Conservation (phyloP, 2,113 vertebrate species). For the Protobothrops mucrosquamatus region DNA sequence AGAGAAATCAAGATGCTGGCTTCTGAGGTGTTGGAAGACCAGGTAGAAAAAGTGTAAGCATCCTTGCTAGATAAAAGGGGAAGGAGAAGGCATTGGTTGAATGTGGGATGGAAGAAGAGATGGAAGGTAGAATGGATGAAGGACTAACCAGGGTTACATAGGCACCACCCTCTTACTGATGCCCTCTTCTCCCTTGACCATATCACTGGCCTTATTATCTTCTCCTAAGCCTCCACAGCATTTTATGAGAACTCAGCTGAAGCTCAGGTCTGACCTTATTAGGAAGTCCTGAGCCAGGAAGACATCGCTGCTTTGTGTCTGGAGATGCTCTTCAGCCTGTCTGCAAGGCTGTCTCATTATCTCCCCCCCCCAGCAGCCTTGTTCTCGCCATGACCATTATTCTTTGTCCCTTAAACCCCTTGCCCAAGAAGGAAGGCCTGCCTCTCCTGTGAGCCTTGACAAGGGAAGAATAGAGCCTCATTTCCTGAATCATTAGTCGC, state of each 20-base stretch:
- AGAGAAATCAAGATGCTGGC: not conserved
- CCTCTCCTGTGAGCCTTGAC: slow-evolving; percentile 20
- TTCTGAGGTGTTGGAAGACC: not conserved
- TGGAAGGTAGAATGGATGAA: not conserved
- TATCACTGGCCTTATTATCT: not conserved
- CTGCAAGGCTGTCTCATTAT: slow-evolving; percentile 29
- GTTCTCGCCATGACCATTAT: slow-evolving; percentile 7
- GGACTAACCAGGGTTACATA: not conserved
- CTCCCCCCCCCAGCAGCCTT: slow-evolving; percentile 28
- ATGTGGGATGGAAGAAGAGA: not conserved
- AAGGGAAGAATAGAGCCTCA: slow-evolving; percentile 12
- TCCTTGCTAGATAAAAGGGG: not conserved
- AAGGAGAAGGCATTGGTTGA: not conserved
- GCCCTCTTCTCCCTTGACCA: not conserved
- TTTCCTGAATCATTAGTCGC: slow-evolving; percentile 50
- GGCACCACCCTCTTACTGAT: not conserved
- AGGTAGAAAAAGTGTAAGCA: not conserved
- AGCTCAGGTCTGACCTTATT: not conserved
- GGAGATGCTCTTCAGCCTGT: slow-evolving; percentile 12
- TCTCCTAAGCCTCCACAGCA: not conserved
- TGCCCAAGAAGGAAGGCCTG: not conserved
- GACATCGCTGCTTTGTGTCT: not conserved
- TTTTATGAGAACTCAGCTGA: not conserved
- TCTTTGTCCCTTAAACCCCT: slow-evolving; percentile 28
- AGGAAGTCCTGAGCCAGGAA: not conserved